Base-by-base conservation (phyloP, 1,140 invertebrate species). In the Spodoptera litura region DNA sequence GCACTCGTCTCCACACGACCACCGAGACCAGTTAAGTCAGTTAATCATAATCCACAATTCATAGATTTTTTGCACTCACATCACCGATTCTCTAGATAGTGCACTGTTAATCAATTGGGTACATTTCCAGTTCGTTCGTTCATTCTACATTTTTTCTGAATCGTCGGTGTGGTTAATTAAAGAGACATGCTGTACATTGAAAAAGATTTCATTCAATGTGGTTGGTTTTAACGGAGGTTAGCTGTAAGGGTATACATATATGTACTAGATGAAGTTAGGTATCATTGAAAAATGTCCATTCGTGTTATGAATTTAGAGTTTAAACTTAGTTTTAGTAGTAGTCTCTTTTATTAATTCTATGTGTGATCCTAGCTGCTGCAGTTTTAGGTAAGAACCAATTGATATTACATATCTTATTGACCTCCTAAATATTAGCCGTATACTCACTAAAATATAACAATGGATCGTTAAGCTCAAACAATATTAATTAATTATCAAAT, bases 151-250 rank as follows among this genome's bases (percentile, higher is more conserved):
- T 64, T 66, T 66, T 66, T 66, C 38, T 44, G 9, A 15, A 44
- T 9, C 59, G 38, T 62, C 62, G 62, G 62, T 49, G 10, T 38
- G 8, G 38, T 38, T 66, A 66, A 66, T 66, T 66, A 66, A 12
- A 66, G n/a, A 38, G 38, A 5, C 38, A 12, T 38, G 62, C 15
- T 3, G 62, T 66, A 20, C 38, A 25, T 66, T 25, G 15, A 38
- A 11, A 15, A 64, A 66, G 15, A 12, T 11, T 66, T 49, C 62
- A 49, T 66, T 49, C 15, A 66, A 4, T 13, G 35, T 31, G 25
- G 11, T 31, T 66, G 4, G 38, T 66, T 66, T 49, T 49, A 11
- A 15, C 20, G 20, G 20, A 12, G 8, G 11, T 66, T 10, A 66
- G 38, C 49, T 49, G 38, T 49, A 49, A 20, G 38, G n/a, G 1